These are phyloP conservation scores for Subanguina moxae DNA, from an alignment of 1,140 invertebrate species.

Conservation along the genomic window DNA sequence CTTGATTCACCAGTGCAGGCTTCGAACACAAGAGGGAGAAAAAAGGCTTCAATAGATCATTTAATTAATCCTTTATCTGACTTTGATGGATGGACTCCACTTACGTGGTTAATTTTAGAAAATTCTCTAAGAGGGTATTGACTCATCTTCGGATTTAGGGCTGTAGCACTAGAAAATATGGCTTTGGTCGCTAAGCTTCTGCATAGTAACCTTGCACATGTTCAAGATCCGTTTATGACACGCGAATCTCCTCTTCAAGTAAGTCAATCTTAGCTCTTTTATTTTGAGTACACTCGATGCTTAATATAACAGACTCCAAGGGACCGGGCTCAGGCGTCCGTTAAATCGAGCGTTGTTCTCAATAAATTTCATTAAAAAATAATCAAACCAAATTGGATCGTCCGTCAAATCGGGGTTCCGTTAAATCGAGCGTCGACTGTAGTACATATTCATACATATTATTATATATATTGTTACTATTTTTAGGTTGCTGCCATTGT, in stretches of 20 bases:
- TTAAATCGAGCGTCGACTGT: too few species aligned
- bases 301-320: too few species aligned
- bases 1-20: neutral
- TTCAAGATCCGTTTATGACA: neutral
- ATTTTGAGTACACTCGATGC: too few species aligned
- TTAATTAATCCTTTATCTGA: neutral
- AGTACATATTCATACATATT: too few species aligned
- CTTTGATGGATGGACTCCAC: conserved; percentile 2
- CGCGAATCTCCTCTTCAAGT: neutral
- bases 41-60: neutral
- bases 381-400: too few species aligned
- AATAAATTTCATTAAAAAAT: too few species aligned
- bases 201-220: neutral
- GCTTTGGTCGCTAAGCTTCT: neutral
- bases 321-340: too few species aligned
- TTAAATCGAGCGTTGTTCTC: too few species aligned
- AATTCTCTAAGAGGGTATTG: neutral
- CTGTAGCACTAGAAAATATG: neutral
- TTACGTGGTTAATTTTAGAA: neutral
- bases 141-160: neutral
- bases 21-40: too few species aligned
- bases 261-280: neutral
- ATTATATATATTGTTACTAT: too few species aligned
- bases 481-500: neutral
- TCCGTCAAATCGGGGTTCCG: too few species aligned